Evolutionary conservation across 2,113 vertebrate species (phyloP), one percentile per base, ranked within the genome.

Genomic region (Spea multiplicata): DNA sequence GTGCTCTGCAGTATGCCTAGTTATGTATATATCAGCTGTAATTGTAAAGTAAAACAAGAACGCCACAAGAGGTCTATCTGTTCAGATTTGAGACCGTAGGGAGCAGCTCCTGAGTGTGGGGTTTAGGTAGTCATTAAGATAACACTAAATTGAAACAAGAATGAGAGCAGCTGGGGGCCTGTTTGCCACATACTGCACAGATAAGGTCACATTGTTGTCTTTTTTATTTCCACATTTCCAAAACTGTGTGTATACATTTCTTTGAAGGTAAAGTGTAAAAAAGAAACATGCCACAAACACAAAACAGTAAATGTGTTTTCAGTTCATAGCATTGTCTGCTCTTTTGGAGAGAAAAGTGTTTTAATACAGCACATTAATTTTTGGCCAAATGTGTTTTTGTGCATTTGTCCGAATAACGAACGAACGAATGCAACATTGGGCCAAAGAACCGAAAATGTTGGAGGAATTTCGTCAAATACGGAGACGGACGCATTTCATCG

Each of bases 101-200:
- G 16, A 73, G 47, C 50, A 45, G 10, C 8, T 53, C 73, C 57
- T 73, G 61, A 66, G 70, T 79, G 65, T 73, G 62, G 50, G 62
- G 70, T 79, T 73, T 73, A 57, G 77, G 77, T 66, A 57, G 45
- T 73, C 61, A 79, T 79, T 73, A 79, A 73, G 62, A 65, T 71
- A 73, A 53, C 61, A 48, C 70, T 48, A 79, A 73, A 79, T 73
- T 79, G 77, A 79, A 79, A 79, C 47, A 73, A 53, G 44, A 79
- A 73, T 73, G 62, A 79, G 70, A 79, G 53, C 77, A 73, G 77
- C 46, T 66, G 77, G 77, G 57, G n/a, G 53, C 65, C 77, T 73
- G 10, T 73, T 71, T 71, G 77, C 70, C 77, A 79, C 70, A 79
- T 73, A 73, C 77, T 52, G 70, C 44, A 79, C 62, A 73, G 70